Evolutionary conservation across 2,888 invertebrate species (phyloP), one percentile per base, ranked within the genome.

Genomic region (Camptogramma bilineatum): DNA sequence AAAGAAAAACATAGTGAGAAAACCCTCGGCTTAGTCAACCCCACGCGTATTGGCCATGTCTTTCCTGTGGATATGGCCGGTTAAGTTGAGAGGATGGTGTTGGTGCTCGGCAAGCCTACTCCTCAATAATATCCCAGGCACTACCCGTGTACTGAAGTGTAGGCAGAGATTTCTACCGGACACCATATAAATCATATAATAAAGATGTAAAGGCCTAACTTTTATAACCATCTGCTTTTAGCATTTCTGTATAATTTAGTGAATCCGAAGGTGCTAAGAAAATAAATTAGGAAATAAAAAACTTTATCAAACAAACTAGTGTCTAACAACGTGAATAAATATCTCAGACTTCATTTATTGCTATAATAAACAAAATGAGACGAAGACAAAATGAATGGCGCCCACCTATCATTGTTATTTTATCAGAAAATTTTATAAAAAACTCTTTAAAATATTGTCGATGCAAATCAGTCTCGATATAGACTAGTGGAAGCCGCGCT

Each of bases 381-480:
- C 71, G 57, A 66, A 67, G 70, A 62, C 52, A 56, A 59, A 60
- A 48, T 62, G 18, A 34, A 53, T 73, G 73, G 70, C 72, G 70
- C 72, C 68, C 56, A 56, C 52, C 48, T 56, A n/a, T 70, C 63
- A 74, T 70, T 72, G 66, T 72, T 73, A 71, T 74, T 77, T 69
- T 62, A 72, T 73, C 68, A 64, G 68, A 64, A 68, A 63, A 66
- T 34, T 42, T 58, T 24, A 31, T 53, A 66, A 66, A 70, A 70
- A 59, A 57, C 52, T 53, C 47, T 66, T 66, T 62, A 58, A 51
- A 61, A 55, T 57, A 52, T 69, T 66, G 63, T 72, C 73, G 73
- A 75, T 75, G 70, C 39, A 73, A 72, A 75, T 78, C 71, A 44
- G 68, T 2, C 2, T 39, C 34, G 1, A 4, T 8, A 10, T 5